Base-by-base conservation (phyloP, 2,888 invertebrate species). In the Acrocera orbiculus region DNA sequence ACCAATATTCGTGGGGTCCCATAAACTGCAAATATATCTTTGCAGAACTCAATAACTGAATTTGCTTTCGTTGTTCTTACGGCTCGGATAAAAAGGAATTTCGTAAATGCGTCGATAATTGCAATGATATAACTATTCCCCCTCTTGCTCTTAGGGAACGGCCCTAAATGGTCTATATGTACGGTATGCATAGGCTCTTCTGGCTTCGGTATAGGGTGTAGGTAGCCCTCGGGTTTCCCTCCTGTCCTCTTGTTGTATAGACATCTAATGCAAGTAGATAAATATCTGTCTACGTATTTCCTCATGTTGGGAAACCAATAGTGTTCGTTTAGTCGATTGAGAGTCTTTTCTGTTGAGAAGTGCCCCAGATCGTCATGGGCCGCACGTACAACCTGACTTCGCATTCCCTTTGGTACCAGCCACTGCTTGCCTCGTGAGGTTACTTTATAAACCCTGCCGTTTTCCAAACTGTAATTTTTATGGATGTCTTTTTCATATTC, bases 291-390 rank as follows among this genome's bases (percentile, higher is more conserved):
- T 3, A 56, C 49, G 27, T 52, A 56, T 4, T 39, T 26, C 16
- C 42, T 39, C 53, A 58, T 53, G 5, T 46, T 45, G 0, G 49
- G 48, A 35, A 61, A 60, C 55, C 55, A 61, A 40, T 54, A 61
- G 6, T 43, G 37, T 17, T 46, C 43, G 1, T 38, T n/a, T 43
- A 46, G 9, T 46, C 47, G 10, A 34, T 44, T 17, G 45, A 49
- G 2, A 42, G 24, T 5, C 43, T 52, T 41, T 9, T 41, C 38
- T 5, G 34, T 13, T 5, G 31, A 31, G 25, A 39, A 39, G 32
- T 40, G 41, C 3, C 35, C 38, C 17, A 37, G 26, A 20, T 40
- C 35, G 16, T 40, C 41, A 20, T 44, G 42, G 20, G 36, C 16
- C 26, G 23, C 22, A 22, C 27, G 29, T 11, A 40, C 28, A n/a